Conservation (phyloP, 1,140 invertebrate species). For the Physella acuta region DNA sequence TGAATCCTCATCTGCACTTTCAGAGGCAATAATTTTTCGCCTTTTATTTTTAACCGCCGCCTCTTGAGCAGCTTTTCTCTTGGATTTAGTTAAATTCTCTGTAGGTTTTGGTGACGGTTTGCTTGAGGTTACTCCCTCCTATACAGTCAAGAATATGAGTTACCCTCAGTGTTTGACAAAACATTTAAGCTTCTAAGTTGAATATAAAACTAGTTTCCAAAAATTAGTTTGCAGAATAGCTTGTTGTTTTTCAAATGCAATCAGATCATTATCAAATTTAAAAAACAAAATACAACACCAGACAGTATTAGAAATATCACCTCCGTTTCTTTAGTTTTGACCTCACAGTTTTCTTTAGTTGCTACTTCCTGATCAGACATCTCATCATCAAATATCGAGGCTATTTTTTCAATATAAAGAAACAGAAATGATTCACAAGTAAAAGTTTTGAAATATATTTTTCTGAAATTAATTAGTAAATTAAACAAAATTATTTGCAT, state of each 20-base stretch:
- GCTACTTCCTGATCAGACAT: conserved; percentile 40
- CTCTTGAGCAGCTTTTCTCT: conserved; percentile 24
- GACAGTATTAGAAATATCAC: neutral
- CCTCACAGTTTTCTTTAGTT: conserved; percentile 20
- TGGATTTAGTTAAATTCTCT: conserved; percentile 16
- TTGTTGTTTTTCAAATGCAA: too few species aligned
- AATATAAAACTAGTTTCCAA: too few species aligned
- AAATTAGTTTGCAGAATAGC: too few species aligned
- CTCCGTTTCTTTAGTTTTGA: conserved; percentile 9
- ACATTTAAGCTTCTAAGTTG: too few species aligned
- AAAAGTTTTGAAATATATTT: too few species aligned
- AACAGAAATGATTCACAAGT: neutral
- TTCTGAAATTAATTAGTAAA: too few species aligned
- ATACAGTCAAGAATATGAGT: too few species aligned
- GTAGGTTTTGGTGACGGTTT: conserved; percentile 5
- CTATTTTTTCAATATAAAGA: conserved; percentile 13
- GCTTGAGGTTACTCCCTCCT: conserved; percentile 18
- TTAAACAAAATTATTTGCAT: too few species aligned
- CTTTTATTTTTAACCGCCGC: conserved; percentile 32
- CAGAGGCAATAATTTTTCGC: conserved; percentile 38
- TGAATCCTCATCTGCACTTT: conserved; percentile 43
- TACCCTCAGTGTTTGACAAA: too few species aligned
- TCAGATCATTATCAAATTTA: too few species aligned
- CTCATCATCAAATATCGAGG: conserved; percentile 52
- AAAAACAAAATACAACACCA: too few species aligned